Percentiles rank a stretch among this genome's conserved stretches.
These are phyloP conservation scores for Heliocidaris tuberculata DNA, from an alignment of 35 echinoderm and acorn worm genomes.

Conservation along the genomic window DNA sequence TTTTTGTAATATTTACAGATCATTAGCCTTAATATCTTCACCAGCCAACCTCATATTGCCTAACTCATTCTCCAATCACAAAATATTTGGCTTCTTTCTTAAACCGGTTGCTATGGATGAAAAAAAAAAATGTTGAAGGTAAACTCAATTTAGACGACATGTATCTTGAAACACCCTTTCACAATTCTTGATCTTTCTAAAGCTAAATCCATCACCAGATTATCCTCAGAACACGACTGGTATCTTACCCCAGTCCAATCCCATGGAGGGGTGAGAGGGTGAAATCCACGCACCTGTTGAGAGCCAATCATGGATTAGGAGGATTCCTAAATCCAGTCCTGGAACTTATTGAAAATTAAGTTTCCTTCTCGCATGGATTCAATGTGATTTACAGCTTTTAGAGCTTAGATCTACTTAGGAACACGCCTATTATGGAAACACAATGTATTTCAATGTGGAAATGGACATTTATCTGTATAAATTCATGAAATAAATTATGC, in stretches of 20 bases:
- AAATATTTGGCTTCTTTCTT: too few species aligned
- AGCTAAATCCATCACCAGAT: slow-evolving; percentile 2
- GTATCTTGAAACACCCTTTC: not conserved
- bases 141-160: too few species aligned
- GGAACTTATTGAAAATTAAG: not conserved
- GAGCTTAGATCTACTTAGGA: not conserved
- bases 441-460: too few species aligned
- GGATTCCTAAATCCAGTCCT: not conserved
- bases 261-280: not conserved
- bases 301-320: not conserved
- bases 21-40: too few species aligned
- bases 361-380: not conserved
- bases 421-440: not conserved
- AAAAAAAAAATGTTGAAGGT: too few species aligned
- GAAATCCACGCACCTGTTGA: not conserved
- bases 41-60: too few species aligned
- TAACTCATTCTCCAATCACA: too few species aligned
- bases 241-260: not conserved
- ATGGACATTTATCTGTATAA: too few species aligned
- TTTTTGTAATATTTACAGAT: too few species aligned
- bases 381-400: not conserved
- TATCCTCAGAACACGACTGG: not conserved
- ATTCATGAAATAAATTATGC: too few species aligned
- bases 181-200: not conserved
- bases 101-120: too few species aligned